phyloP scores from a whole-genome alignment of 2,797 vertebrate species.

The Xenentodon cancila region DNA sequence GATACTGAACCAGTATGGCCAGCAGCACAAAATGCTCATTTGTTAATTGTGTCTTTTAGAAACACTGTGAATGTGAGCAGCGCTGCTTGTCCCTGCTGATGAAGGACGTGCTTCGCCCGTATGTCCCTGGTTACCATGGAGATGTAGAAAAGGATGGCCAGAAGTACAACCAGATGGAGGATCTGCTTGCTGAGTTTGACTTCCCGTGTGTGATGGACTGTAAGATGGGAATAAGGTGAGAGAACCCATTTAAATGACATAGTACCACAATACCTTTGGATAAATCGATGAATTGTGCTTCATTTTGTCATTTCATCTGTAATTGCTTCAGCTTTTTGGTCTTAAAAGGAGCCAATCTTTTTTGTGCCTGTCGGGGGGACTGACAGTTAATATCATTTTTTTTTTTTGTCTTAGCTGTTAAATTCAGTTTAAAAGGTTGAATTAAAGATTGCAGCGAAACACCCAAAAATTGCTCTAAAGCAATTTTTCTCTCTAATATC shows the following conservation, averaged over 20 bases:
- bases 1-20: background rate
- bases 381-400: no score
- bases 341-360: background rate
- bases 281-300: no score
- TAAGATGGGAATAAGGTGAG: constrained; percentile 97
- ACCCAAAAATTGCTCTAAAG: no score
- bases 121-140: constrained; percentile 93
- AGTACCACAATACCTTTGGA: no score
- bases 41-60: constrained; percentile 69
- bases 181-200: constrained; percentile 96
- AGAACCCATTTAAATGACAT: background rate
- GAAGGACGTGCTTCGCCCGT: constrained; percentile 90
- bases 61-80: constrained; percentile 97
- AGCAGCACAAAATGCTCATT: background rate
- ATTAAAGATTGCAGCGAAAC: no score
- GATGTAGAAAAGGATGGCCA: constrained; percentile 96
- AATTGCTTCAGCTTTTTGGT: background rate
- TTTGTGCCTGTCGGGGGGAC: no score
- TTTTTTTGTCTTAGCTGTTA: no score
- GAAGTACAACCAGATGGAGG: constrained; percentile 99
- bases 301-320: no score
- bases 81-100: constrained; percentile 94
- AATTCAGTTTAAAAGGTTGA: no score
- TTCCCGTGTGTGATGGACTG: constrained; percentile 98
- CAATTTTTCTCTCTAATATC: no score